Percentiles rank a stretch among this genome's conserved stretches.
Evolutionary conservation across 2,797 vertebrate genomes (phyloP).

Genomic region (Gymnoscopelus microlampas): DNA sequence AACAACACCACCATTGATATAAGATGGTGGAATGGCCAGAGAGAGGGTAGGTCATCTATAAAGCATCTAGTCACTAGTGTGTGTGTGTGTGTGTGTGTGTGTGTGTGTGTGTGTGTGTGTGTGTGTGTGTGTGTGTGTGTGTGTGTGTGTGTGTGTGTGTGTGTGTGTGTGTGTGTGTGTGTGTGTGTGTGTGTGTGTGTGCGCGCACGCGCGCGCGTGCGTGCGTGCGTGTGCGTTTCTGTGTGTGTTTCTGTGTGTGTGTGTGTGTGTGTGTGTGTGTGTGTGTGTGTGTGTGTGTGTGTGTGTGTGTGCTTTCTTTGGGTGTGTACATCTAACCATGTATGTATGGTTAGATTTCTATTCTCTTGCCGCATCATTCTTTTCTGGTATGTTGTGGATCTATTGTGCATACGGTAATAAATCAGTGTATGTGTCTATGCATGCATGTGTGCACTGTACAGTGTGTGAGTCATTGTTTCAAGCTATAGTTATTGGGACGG

Average conservation of each 20-base stretch:
- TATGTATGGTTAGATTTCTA: too few relatives aligned
- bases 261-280: too few relatives aligned
- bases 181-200: slow-evolving; percentile 29
- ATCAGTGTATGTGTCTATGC: not conserved
- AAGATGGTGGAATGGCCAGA: not conserved
- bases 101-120: slow-evolving; percentile 19
- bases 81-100: slow-evolving; percentile 27
- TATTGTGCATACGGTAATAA: too few relatives aligned
- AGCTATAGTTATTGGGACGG: slow-evolving; percentile 75
- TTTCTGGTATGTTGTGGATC: not conserved
- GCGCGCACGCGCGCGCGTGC: too few relatives aligned
- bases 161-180: slow-evolving; percentile 30
- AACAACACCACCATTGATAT: not conserved
- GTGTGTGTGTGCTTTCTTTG: too few relatives aligned
- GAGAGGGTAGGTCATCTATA: not conserved
- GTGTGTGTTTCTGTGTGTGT: not conserved
- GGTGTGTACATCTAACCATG: too few relatives aligned
- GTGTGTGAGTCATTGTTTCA: slow-evolving; percentile 40
- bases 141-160: slow-evolving; percentile 11
- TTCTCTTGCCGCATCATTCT: too few relatives aligned
- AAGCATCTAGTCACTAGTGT: not conserved
- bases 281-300: too few relatives aligned
- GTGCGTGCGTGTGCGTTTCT: not conserved
- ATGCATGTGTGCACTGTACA: not conserved
- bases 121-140: slow-evolving; percentile 20